Evolutionary conservation across 2,888 invertebrate genomes (phyloP).

Genomic region (Caprella mutica): DNA sequence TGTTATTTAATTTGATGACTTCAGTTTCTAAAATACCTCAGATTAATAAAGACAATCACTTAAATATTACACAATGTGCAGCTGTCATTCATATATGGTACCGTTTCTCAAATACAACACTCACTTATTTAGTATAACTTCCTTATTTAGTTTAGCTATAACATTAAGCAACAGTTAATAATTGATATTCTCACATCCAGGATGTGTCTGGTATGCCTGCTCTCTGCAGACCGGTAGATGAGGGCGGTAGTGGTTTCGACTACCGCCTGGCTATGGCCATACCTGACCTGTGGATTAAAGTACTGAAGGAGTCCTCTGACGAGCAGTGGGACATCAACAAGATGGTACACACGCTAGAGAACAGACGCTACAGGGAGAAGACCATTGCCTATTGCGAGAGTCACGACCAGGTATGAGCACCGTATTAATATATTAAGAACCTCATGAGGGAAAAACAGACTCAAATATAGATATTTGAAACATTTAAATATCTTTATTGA

Average conservation of each 20-base stretch:
- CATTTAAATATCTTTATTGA: too few relatives aligned
- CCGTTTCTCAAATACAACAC: too few relatives aligned
- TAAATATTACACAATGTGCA: too few relatives aligned
- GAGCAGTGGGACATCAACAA: conserved; percentile 90
- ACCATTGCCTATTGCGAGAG: conserved; percentile 97
- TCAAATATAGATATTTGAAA: too few relatives aligned
- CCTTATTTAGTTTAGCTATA: not conserved
- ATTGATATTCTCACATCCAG: conserved; percentile 40
- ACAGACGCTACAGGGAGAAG: conserved; percentile 89
- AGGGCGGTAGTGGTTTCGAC: conserved; percentile 94
- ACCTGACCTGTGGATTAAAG: conserved; percentile 96
- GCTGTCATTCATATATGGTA: too few relatives aligned
- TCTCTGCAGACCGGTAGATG: conserved; percentile 77
- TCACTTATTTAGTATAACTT: too few relatives aligned
- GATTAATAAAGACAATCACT: too few relatives aligned
- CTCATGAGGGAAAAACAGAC: too few relatives aligned
- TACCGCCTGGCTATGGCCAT: conserved; percentile 98
- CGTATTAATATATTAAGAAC: too few relatives aligned
- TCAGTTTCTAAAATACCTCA: too few relatives aligned
- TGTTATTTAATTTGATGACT: too few relatives aligned
- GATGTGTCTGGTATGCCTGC: conserved; percentile 99
- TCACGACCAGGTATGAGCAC: conserved; percentile 70
- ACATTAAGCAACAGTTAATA: not conserved
- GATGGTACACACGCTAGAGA: conserved; percentile 82
- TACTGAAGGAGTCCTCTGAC: conserved; percentile 60